These are phyloP conservation scores for Cataglyphis cursor DNA, from an alignment of 2,888 invertebrate genomes.

Conservation along the genomic window DNA sequence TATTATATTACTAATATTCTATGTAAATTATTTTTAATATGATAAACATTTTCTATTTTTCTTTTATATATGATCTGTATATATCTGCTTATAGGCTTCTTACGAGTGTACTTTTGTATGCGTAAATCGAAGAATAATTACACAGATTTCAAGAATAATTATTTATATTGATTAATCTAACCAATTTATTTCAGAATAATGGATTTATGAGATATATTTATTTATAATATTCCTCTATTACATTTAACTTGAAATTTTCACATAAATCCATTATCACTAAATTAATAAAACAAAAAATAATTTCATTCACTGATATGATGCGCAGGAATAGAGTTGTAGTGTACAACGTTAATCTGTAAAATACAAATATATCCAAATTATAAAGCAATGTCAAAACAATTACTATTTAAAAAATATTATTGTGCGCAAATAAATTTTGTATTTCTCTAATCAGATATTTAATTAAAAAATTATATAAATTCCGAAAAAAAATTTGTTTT, in stretches of 20 bases:
- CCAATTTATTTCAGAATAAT: not conserved
- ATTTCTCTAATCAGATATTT: not conserved
- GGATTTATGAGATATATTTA: not conserved
- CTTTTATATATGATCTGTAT: not conserved
- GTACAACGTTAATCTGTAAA: not conserved
- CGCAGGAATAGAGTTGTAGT: not conserved
- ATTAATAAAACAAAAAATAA: not conserved
- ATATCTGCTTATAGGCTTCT: not conserved
- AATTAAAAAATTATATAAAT: not conserved
- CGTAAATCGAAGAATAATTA: not conserved
- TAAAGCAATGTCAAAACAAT: not conserved
- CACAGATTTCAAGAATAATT: not conserved
- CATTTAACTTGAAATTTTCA: not conserved
- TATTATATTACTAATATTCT: not conserved
- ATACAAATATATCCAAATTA: constrained; percentile 1
- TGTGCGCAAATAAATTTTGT: not conserved
- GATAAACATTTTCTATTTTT: not conserved
- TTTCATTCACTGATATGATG: not conserved
- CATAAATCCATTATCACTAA: not conserved
- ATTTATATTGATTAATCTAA: not conserved
- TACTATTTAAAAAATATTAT: not conserved
- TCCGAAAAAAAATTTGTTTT: not conserved
- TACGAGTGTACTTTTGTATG: not conserved
- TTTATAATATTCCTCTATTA: not conserved
- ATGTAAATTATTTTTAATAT: not conserved